phyloP scores from a whole-genome alignment of 2,797 vertebrate genomes.

The Brachymystax lenok region DNA sequence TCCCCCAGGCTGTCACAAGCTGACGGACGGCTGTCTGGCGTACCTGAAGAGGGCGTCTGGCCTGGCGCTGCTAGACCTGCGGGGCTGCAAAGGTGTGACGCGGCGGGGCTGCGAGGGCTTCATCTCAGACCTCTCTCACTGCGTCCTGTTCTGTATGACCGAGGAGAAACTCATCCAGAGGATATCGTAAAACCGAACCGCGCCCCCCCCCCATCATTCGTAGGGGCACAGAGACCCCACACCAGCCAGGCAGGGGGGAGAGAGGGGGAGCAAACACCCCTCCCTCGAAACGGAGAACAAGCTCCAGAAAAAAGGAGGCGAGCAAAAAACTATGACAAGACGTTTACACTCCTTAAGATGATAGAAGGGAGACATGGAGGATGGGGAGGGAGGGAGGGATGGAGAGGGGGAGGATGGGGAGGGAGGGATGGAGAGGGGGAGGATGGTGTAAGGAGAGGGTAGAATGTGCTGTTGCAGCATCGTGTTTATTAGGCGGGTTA shows the following conservation, averaged over 20 bases:
- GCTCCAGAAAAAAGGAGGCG: background rate
- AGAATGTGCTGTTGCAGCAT: background rate
- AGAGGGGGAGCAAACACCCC: background rate
- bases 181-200: constrained; percentile 54
- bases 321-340: background rate
- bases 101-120: constrained; percentile 90
- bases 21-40: constrained; percentile 90
- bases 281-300: background rate
- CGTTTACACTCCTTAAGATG: background rate
- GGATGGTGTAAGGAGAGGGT: background rate
- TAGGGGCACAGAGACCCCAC: background rate
- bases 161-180: constrained; percentile 97
- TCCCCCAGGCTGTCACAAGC: constrained; percentile 85
- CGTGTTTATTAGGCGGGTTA: background rate
- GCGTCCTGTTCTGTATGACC: constrained; percentile 92
- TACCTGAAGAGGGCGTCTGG: constrained; percentile 89
- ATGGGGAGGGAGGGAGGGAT: no score
- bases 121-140: constrained; percentile 94
- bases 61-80: constrained; percentile 88
- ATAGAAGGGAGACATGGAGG: background rate
- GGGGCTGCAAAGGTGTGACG: constrained; percentile 89
- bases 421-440: background rate
- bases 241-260: background rate
- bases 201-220: background rate
- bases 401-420: background rate